Percentiles rank a stretch among this genome's conserved stretches.
Conservation (phyloP, 2,888 invertebrate genomes). For the Ptilodon capucinus region DNA sequence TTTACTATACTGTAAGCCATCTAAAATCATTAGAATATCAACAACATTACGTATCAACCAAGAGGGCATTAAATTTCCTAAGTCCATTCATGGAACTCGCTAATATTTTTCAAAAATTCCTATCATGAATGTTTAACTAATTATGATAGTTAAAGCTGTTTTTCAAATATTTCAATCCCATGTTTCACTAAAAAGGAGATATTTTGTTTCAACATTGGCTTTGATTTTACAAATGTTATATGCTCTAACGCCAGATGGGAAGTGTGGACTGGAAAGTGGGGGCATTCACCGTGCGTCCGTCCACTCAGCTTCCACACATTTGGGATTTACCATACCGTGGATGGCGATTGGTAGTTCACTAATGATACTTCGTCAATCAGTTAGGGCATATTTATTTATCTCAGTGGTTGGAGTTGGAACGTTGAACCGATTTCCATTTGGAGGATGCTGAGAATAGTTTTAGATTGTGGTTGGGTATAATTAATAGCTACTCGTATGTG, state of each 20-base stretch:
- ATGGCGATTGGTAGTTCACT: neutral
- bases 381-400: too few relatives aligned
- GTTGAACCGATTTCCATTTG: neutral
- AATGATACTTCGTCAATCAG: constrained; percentile 10
- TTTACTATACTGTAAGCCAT: neutral
- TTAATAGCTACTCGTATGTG: too few relatives aligned
- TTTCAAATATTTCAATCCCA: too few relatives aligned
- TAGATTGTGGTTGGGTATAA: too few relatives aligned
- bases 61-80: too few relatives aligned
- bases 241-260: constrained; percentile 33
- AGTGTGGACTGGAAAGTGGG: constrained; percentile 37
- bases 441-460: neutral
- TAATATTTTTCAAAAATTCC: too few relatives aligned
- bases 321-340: constrained; percentile 10
- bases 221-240: constrained; percentile 16
- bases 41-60: too few relatives aligned
- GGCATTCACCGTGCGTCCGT: constrained; percentile 68
- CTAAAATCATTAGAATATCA: too few relatives aligned
- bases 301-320: constrained; percentile 47
- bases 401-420: too few relatives aligned
- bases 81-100: too few relatives aligned
- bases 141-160: too few relatives aligned
- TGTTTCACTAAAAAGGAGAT: constrained; percentile 4
- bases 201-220: constrained; percentile 19
- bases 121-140: too few relatives aligned